A percentile compares a stretch with the other conserved stretches of the same genome.
Evolutionary conservation across 2,113 vertebrate genomes (phyloP).

Genomic region (Coregonus clupeaformis): DNA sequence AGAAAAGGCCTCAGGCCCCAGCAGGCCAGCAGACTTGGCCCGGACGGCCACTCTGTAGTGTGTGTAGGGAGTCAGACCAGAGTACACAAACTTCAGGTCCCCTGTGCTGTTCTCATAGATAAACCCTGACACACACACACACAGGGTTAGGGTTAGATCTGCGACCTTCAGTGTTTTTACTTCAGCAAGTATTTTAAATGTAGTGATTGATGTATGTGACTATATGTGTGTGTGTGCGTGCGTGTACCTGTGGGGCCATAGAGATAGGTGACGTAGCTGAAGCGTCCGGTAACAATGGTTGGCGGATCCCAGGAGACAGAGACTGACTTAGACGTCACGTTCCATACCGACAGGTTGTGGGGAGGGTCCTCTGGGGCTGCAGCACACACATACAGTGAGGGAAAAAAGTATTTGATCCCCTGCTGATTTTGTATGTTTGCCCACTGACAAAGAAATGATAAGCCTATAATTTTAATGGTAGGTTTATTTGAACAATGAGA

Average conservation of each 20-base stretch:
- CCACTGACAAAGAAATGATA: no score
- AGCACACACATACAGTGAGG: slow-evolving; percentile 4
- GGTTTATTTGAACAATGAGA: no score
- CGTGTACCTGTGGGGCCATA: slow-evolving; percentile 80
- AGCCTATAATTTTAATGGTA: no score
- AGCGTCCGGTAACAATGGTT: slow-evolving; percentile 83
- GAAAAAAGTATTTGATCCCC: no score
- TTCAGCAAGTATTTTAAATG: no score
- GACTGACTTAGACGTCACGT: slow-evolving; percentile 84
- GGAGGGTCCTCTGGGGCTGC: slow-evolving; percentile 93
- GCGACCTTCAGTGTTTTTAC: no score
- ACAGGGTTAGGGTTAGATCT: not conserved
- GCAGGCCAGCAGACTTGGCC: slow-evolving; percentile 86
- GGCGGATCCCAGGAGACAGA: slow-evolving; percentile 86
- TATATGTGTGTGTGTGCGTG: not conserved
- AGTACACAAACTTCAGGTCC: slow-evolving; percentile 80
- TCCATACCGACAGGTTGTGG: slow-evolving; percentile 77
- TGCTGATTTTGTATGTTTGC: no score
- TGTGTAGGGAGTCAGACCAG: slow-evolving; percentile 84
- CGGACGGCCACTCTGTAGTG: slow-evolving; percentile 71
- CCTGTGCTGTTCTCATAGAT: slow-evolving; percentile 87
- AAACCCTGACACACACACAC: slow-evolving; percentile 66
- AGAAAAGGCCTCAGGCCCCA: slow-evolving; percentile 81
- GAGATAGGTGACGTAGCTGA: slow-evolving; percentile 86
- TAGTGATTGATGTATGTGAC: not conserved